Evolutionary conservation across 2,888 invertebrate genomes (phyloP), one percentile per base, ranked within the genome.

Genomic region (Drosophila nr. perissopoda): DNA sequence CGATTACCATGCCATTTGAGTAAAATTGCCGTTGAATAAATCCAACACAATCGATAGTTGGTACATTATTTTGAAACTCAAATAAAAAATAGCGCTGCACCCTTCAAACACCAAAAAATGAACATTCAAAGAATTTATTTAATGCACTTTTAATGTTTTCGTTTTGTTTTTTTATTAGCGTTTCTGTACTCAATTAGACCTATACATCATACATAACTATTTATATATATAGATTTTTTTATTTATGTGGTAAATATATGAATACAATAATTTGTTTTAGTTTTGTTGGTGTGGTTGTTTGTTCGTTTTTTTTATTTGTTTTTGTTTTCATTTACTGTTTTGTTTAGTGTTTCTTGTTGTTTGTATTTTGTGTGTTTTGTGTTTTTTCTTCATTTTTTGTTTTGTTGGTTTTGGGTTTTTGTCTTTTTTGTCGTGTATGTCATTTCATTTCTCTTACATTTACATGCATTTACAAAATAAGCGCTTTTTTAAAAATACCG

Each of bases 401-500:
- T 63, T 79, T 57, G 34, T 54, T 78, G 71, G 71, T 63, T 77
- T 63, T 62, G 53, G 76, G 64, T 18, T 27, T 29, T 29, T 1
- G 18, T 51, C n/a, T 1, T 27, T 51, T 67, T 59, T 76, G 42
- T 58, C 51, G 56, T 58, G 69, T 83, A 61, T 74, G 66, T 85
- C 31, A 68, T 53, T 36, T 77, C 45, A 52, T 78, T 90, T 82
- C 81, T 84, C 89, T 92, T 92, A 92, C 89, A 92, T 91, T 91
- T 92, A 92, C 91, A 92, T 92, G 92, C 92, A 92, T 92, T 92
- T 92, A 92, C 92, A 92, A 92, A 92, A 92, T 92, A 92, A 92
- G 92, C 93, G 90, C 89, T 90, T 91, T 87, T 91, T 92, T 90
- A 87, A 92, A 92, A 92, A 92, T 92, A 91, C 92, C 91, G 92